A percentile compares a stretch with the other conserved stretches of the same genome.
Evolutionary conservation across 2,888 invertebrate species (phyloP).

Genomic region (Endomychus coccineus): DNA sequence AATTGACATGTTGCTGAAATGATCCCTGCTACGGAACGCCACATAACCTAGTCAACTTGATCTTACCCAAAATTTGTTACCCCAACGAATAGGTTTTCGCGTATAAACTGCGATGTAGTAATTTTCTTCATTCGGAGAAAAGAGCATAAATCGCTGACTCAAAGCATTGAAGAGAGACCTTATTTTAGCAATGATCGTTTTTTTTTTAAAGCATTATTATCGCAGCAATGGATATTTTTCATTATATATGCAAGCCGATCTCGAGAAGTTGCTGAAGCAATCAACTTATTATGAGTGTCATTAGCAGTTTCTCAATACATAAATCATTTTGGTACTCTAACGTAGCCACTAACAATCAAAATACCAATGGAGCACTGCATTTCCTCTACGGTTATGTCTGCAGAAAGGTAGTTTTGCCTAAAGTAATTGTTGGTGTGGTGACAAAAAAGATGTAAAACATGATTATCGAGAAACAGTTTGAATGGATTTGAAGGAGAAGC

Average conservation of each 20-base stretch:
- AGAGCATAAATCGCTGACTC: slow-evolving; percentile 26
- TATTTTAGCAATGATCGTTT: slow-evolving; percentile 30
- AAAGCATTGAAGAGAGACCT: slow-evolving; percentile 25
- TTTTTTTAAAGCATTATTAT: slow-evolving; percentile 26
- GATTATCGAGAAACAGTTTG: too few species aligned
- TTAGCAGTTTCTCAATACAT: slow-evolving; percentile 26
- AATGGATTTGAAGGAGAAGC: too few species aligned
- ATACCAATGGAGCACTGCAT: too few species aligned
- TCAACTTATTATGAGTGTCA: slow-evolving; percentile 27
- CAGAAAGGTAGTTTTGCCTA: too few species aligned
- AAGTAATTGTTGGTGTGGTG: too few species aligned
- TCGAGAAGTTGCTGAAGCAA: slow-evolving; percentile 27
- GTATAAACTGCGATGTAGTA: slow-evolving; percentile 28
- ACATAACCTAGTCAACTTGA: slow-evolving; percentile 25
- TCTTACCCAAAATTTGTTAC: slow-evolving; percentile 29
- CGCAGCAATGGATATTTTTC: slow-evolving; percentile 28
- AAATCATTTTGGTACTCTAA: too few species aligned
- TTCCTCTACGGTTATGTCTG: too few species aligned
- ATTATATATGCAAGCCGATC: slow-evolving; percentile 29
- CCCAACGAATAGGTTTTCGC: slow-evolving; percentile 27
- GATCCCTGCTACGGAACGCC: slow-evolving; percentile 27
- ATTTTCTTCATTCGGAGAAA: slow-evolving; percentile 26
- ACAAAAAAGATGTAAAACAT: too few species aligned
- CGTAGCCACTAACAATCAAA: too few species aligned
- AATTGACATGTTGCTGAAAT: slow-evolving; percentile 5